Percentiles rank a stretch among this genome's conserved stretches.
Evolutionary conservation across 2,797 vertebrate species (phyloP).

Genomic region (Chloroceryle amazona): DNA sequence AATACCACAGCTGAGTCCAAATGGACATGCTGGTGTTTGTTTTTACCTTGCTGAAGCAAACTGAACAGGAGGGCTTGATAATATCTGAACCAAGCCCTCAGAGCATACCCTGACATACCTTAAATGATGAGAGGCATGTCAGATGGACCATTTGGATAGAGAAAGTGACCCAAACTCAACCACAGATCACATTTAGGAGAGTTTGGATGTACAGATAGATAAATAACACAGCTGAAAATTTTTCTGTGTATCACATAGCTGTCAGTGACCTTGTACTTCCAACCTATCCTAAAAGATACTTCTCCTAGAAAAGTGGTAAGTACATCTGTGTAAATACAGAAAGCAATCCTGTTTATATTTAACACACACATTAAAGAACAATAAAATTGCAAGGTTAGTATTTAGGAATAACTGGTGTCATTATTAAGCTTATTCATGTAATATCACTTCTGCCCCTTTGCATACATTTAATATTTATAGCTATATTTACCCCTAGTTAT

Average conservation of each 20-base stretch:
- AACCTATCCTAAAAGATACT: neutral
- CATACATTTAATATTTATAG: neutral
- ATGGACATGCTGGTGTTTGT: constrained; percentile 40
- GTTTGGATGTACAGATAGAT: neutral
- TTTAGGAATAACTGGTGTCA: neutral
- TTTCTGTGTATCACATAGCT: neutral
- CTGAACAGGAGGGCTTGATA: constrained; percentile 9
- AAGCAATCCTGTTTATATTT: neutral
- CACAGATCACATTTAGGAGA: neutral
- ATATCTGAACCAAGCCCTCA: neutral
- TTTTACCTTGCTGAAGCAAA: constrained; percentile 59
- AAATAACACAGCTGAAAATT: neutral
- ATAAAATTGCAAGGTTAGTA: neutral
- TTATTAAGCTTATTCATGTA: constrained; percentile 17
- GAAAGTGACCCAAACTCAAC: neutral
- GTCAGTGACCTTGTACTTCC: neutral
- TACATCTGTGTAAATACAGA: neutral
- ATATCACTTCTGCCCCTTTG: neutral
- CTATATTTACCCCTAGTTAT: neutral
- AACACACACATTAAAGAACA: neutral
- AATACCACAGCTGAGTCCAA: constrained; percentile 62
- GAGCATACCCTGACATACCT: neutral
- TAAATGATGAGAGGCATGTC: neutral
- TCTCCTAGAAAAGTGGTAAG: neutral
- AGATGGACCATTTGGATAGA: constrained; percentile 23